Conservation (phyloP, 2,113 vertebrate species). For the Hippotragus niger region DNA sequence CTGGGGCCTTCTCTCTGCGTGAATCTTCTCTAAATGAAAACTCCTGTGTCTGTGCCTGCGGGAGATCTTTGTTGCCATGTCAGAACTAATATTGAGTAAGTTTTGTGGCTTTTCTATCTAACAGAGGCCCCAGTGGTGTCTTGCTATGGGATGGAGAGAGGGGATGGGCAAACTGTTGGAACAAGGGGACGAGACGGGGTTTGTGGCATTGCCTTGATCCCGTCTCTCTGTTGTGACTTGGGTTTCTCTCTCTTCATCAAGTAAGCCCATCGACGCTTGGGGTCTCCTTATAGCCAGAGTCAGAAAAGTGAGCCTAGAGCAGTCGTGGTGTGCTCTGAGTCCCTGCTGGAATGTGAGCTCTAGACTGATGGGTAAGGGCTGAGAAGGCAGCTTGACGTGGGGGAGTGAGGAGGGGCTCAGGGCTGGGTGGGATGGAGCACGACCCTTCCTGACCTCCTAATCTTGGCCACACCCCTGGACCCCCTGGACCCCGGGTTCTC, state of each 20-base stretch:
- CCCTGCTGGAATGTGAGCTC: fast-evolving
- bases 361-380: fast-evolving
- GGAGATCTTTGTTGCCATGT: background rate
- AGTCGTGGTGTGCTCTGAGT: fast-evolving
- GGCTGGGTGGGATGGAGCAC: fast-evolving
- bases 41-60: background rate
- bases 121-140: too few species aligned
- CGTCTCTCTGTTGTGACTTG: fast-evolving
- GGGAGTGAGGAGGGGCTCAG: fast-evolving
- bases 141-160: fast-evolving
- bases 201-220: fast-evolving
- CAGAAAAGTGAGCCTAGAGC: too few species aligned
- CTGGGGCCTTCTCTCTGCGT: background rate
- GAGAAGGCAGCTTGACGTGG: background rate
- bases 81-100: constrained; percentile 64
- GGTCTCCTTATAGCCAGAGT: background rate
- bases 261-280: background rate
- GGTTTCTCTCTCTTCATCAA: fast-evolving
- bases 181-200: fast-evolving
- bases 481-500: background rate
- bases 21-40: background rate
- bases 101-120: background rate
- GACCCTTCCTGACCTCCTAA: background rate
- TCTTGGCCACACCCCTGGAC: background rate
- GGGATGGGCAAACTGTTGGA: fast-evolving